Evolutionary conservation across 2,113 vertebrate genomes (phyloP), one percentile per base, ranked within the genome.

Genomic region (Coreoperca whiteheadi): DNA sequence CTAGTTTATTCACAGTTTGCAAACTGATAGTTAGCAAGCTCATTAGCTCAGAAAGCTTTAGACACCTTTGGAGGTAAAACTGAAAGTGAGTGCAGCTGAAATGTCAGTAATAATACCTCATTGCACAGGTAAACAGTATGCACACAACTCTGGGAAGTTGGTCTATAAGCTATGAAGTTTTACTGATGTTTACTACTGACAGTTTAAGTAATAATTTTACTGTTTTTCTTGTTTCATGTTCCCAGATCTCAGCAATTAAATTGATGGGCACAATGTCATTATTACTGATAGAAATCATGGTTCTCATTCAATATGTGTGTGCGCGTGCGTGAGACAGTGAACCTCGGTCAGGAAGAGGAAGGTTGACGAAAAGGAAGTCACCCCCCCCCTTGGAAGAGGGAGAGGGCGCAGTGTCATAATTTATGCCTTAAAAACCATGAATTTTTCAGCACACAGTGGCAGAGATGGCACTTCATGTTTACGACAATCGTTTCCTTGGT

Each of bases 361-460:
- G 73, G 41, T 43, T 73, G 89, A 87, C 67, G 9, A 82, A 54
- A 68, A 87, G 65, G 78, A 84, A 83, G 81, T 77, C 46, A 8
- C 63, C 70, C 77, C 72, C 39, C 18, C 61, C 54, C 34, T n/a
- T n/a, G 43, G 77, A 77, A 81, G 84, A 79, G 69, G 63, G 69
- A 78, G 75, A 87, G 84, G 91, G 83, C 77, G 54, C 74, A 76
- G 51, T 81, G 92, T 92, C 93, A 94, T 94, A 95, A 94, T 95
- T 95, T 92, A 94, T 95, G 92, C 94, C 89, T 91, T 91, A 89
- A 92, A 91, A 91, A 93, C 82, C 93, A 94, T 95, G 83, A 92
- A 95, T 93, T 86, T 95, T 94, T 95, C 91, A 95, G 87, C 41
- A 39, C 90, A 82, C 92, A 89, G 92, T 91, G 87, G 93, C 94